phyloP scores from a whole-genome alignment of 2,113 vertebrate species.

The Ctenomys sociabilis region DNA sequence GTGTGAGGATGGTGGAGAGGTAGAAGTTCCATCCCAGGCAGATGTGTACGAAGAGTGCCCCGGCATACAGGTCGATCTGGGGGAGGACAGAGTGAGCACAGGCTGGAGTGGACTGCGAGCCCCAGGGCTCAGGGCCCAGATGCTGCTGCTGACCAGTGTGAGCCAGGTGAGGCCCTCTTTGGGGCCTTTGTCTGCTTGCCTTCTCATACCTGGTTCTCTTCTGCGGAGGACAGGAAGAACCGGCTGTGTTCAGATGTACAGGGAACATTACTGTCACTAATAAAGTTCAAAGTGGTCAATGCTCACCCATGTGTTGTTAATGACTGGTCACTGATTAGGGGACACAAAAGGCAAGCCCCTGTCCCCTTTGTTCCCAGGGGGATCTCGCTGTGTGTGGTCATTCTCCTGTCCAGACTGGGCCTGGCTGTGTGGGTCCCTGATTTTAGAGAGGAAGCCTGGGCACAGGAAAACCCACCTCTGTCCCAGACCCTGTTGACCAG shows the following conservation, averaged over 20 bases:
- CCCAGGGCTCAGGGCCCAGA: not conserved
- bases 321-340: not conserved
- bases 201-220: accelerated
- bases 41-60: constrained; percentile 94
- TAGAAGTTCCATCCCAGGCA: constrained; percentile 97
- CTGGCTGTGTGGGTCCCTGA: not conserved
- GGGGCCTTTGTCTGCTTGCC: too few species aligned
- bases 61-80: constrained; percentile 93
- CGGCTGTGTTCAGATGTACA: not conserved
- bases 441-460: not conserved
- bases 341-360: not conserved
- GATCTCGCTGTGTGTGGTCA: not conserved
- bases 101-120: not conserved
- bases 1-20: constrained; percentile 91
- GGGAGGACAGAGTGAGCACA: accelerated
- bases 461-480: not conserved
- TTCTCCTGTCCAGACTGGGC: not conserved
- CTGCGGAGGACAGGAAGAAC: not conserved
- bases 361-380: not conserved
- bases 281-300: not conserved
- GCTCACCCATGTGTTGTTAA: not conserved
- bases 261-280: not conserved
- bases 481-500: not conserved
- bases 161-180: not conserved
- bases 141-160: not conserved